Evolutionary conservation across 2,888 invertebrate species (phyloP).

Genomic region (Willowsia nigromaculata): DNA sequence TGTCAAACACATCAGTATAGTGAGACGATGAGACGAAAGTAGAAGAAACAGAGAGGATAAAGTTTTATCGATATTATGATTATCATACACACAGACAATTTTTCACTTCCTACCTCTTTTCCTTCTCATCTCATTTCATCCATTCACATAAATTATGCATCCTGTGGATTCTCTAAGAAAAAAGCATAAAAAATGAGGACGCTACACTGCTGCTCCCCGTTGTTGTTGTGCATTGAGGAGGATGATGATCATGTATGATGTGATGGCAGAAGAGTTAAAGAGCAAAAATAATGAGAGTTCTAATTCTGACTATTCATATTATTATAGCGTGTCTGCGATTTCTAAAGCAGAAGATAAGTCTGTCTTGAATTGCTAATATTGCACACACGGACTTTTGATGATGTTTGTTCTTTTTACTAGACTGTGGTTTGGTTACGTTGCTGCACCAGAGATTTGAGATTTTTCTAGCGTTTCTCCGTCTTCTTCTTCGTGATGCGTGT

Average conservation of each 20-base stretch:
- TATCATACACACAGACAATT: slow-evolving; percentile 28
- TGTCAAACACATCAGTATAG: slow-evolving; percentile 63
- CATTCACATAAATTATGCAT: slow-evolving; percentile 69
- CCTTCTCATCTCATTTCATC: slow-evolving; percentile 40
- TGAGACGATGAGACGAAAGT: background rate
- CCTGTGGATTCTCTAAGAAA: slow-evolving; percentile 47
- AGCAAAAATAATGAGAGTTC: slow-evolving; percentile 17
- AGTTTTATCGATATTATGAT: slow-evolving; percentile 53
- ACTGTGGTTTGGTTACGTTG: slow-evolving; percentile 1
- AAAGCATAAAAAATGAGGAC: slow-evolving; percentile 53
- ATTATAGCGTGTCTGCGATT: background rate
- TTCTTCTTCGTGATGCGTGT: slow-evolving; percentile 58
- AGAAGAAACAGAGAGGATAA: background rate
- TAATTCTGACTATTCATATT: slow-evolving; percentile 9
- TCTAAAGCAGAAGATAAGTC: background rate
- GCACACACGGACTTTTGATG: slow-evolving; percentile 26
- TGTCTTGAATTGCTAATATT: slow-evolving; percentile 37
- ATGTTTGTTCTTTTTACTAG: slow-evolving; percentile 21
- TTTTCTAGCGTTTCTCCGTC: background rate
- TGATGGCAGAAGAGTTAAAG: slow-evolving; percentile 9
- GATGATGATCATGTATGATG: background rate
- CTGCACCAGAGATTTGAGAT: slow-evolving; percentile 8
- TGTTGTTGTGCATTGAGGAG: slow-evolving; percentile 24
- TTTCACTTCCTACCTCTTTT: slow-evolving; percentile 64
- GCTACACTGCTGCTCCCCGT: slow-evolving; percentile 35